Base-by-base conservation (phyloP, 2,888 invertebrate genomes). In the Melieria crassipennis region DNA sequence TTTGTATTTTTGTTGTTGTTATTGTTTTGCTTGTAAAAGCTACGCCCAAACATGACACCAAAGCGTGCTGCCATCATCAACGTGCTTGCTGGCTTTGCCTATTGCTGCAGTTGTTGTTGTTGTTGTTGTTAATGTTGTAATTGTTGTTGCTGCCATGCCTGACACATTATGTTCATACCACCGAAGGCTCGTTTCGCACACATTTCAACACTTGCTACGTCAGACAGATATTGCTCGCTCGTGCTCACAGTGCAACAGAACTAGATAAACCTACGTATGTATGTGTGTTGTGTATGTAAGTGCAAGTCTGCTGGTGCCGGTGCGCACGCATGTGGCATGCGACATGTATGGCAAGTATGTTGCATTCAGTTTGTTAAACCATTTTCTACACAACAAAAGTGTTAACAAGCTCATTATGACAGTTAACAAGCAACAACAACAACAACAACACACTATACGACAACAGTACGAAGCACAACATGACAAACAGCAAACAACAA, bases 361-460 rank as follows among this genome's bases (percentile, higher is more conserved):
- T 52, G 13, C 13, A 13, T 52, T 52, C 13, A 52, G 52, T 52
- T 52, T 52, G 52, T 65, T 42, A 16, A 42, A 69, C 65, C 16
- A 65, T 56, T 30, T 65, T 70, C 56, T 55, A 10, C 42, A 70
- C 67, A 70, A 66, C 66, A 66, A 66, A 67, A 70, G 73, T 70
- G 73, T 70, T 70, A 73, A 73, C 70, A 73, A 73, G 70, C 70
- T 73, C 62, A 65, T 73, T 70, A 70, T 73, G 73, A 73, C 73
- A 73, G 67, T 65, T 56, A 65, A 65, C 64, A 65, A 55, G 64
- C 64, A 65, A 65, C 64, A 65, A 65, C 58, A 46, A 65, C 58
- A 46, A 65, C 56, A 65, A 58, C 66, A 47, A 42, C 16, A 63
- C 48, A 16, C 42, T 30, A 30, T 16, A 50, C 50, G 13, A 52